Evolutionary conservation across 2,797 vertebrate species (phyloP).

Genomic region (Phrynocephalus forsythii): DNA sequence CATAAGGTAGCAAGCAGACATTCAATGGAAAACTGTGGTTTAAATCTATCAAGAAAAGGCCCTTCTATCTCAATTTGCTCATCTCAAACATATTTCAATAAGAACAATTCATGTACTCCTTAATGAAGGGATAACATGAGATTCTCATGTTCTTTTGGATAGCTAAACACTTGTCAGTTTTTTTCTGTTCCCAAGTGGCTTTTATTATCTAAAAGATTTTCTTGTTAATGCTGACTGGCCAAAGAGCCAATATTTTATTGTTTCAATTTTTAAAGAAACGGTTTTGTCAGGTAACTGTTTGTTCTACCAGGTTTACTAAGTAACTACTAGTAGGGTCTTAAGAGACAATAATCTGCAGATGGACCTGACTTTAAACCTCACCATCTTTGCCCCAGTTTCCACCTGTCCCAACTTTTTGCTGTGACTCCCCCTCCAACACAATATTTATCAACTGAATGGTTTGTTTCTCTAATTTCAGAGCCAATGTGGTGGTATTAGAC

Average conservation of each 20-base stretch:
- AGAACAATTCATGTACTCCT: constrained; percentile 25
- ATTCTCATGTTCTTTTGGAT: neutral
- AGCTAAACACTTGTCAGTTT: neutral
- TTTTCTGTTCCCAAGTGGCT: constrained; percentile 18
- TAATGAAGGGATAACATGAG: neutral
- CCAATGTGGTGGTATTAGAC: neutral
- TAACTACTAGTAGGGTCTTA: neutral
- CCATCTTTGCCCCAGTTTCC: neutral
- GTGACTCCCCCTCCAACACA: neutral
- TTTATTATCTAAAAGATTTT: constrained; percentile 34
- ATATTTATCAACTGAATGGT: neutral
- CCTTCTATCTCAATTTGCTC: constrained; percentile 37
- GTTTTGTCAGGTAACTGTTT: neutral
- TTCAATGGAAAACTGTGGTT: constrained; percentile 27
- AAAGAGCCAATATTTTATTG: neutral
- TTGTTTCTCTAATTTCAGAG: neutral
- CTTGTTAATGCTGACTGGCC: neutral
- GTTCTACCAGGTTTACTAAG: too few species aligned
- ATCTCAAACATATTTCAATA: constrained; percentile 34
- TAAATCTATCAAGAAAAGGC: constrained; percentile 31
- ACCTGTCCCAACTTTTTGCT: too few species aligned
- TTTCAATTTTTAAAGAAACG: neutral
- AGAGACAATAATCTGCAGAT: neutral
- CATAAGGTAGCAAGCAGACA: constrained; percentile 31
- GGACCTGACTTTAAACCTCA: neutral